Evolutionary conservation across 2,113 vertebrate species (phyloP).

Genomic region (Grallaria varia): DNA sequence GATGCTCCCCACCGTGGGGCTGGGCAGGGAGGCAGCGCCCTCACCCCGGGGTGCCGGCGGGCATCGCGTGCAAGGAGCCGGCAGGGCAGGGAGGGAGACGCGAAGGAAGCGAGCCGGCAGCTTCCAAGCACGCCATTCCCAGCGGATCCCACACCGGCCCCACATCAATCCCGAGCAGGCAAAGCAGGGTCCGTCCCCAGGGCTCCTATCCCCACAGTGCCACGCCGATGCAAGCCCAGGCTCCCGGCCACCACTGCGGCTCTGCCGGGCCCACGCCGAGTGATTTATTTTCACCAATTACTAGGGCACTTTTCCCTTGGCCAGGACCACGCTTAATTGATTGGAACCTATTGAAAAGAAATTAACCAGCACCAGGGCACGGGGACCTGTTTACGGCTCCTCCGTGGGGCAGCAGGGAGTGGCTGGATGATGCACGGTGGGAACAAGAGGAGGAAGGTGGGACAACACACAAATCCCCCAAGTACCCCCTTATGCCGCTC

Average conservation of each 20-base stretch:
- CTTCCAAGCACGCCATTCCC: neutral
- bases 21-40: neutral
- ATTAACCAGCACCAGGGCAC: conserved; percentile 77
- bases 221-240: neutral
- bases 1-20: neutral
- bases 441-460: neutral
- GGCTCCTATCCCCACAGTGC: neutral
- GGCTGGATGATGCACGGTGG: neutral
- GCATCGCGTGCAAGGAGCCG: neutral
- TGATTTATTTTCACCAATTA: conserved; percentile 86
- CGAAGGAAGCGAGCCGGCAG: neutral
- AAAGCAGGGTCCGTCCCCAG: neutral
- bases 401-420: neutral
- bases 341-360: conserved; percentile 86
- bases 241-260: neutral
- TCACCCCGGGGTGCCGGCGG: neutral
- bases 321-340: conserved; percentile 78
- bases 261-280: neutral
- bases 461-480: neutral
- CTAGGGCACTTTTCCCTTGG: conserved; percentile 65
- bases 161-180: rapidly evolving
- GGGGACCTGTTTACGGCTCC: conserved; percentile 70
- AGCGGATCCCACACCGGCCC: rapidly evolving
- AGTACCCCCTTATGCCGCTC: neutral
- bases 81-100: neutral